Evolutionary conservation across 2,888 invertebrate genomes (phyloP).

Genomic region (Eilema griseolum): DNA sequence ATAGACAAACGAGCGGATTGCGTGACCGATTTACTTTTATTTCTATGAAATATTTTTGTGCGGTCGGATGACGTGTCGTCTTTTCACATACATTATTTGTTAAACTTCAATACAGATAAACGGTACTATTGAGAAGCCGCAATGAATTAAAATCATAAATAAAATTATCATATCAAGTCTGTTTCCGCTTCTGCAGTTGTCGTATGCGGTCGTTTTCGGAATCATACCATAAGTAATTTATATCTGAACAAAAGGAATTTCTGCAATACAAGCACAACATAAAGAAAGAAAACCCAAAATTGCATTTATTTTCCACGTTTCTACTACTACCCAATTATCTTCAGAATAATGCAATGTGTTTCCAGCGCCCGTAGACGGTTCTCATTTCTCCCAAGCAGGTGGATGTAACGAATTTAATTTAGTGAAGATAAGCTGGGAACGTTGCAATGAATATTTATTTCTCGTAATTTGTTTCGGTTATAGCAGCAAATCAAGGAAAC

Average conservation of each 20-base stretch:
- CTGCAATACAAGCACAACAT: slow-evolving; percentile 2
- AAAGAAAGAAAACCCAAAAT: slow-evolving; percentile 2
- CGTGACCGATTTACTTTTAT: too few species aligned
- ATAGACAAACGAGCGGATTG: too few species aligned
- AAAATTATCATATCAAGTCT: too few species aligned
- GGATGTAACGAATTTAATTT: slow-evolving; percentile 22
- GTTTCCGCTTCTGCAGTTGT: too few species aligned
- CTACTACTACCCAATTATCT: slow-evolving; percentile 19
- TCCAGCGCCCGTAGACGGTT: slow-evolving; percentile 21
- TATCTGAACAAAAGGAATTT: neutral
- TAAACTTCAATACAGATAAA: too few species aligned
- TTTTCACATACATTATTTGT: too few species aligned
- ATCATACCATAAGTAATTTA: neutral
- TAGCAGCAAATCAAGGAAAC: slow-evolving; percentile 32
- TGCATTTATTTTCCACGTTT: slow-evolving; percentile 24
- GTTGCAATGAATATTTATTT: slow-evolving; percentile 24
- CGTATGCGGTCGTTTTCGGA: too few species aligned
- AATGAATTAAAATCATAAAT: too few species aligned
- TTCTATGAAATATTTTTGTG: too few species aligned
- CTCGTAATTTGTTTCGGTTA: slow-evolving; percentile 23
- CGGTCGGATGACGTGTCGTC: too few species aligned
- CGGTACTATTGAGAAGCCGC: too few species aligned
- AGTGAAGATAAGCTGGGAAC: slow-evolving; percentile 15
- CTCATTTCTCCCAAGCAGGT: slow-evolving; percentile 13
- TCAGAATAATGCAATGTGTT: slow-evolving; percentile 37